These are phyloP conservation scores for Anoplius nigerrimus DNA, from an alignment of 2,888 invertebrate species.

Conservation along the genomic window DNA sequence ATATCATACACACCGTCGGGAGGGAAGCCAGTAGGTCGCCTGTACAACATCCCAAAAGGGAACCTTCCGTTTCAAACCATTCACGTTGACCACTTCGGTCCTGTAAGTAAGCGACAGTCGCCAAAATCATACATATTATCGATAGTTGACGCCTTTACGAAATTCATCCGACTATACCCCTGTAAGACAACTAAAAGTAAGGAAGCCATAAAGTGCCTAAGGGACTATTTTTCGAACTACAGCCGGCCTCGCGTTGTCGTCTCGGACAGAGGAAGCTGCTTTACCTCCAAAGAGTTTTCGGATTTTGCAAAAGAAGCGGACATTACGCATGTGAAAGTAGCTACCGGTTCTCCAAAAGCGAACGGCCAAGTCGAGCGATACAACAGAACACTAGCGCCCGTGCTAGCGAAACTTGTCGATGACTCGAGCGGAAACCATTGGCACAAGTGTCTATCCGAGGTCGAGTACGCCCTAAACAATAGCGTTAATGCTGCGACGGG, in stretches of 20 bases:
- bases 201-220: slow-evolving; percentile 9
- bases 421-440: slow-evolving; percentile 1
- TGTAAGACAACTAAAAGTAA: slow-evolving; percentile 4
- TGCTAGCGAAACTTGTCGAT: slow-evolving; percentile 12
- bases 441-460: slow-evolving; percentile 26
- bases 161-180: slow-evolving; percentile 27
- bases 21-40: slow-evolving; percentile 11
- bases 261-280: slow-evolving; percentile 33
- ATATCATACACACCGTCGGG: slow-evolving; percentile 31
- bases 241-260: slow-evolving; percentile 28
- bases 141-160: slow-evolving; percentile 23
- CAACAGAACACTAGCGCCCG: not conserved
- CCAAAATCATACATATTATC: slow-evolving; percentile 16
- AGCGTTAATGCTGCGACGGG: slow-evolving; percentile 19
- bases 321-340: slow-evolving; percentile 25
- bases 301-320: slow-evolving; percentile 22
- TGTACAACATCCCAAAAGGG: slow-evolving; percentile 32
- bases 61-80: slow-evolving; percentile 21
- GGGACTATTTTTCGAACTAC: slow-evolving; percentile 35
- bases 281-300: slow-evolving; percentile 33
- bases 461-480: slow-evolving; percentile 39
- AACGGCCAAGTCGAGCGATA: slow-evolving; percentile 18
- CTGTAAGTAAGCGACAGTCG: not conserved
- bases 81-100: slow-evolving; percentile 24
- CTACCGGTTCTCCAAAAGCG: slow-evolving; percentile 23